Percentiles rank a stretch among this genome's conserved stretches.
Conservation (phyloP, 64 coral and sea anemone species). For the Pocillopora damicornis region DNA sequence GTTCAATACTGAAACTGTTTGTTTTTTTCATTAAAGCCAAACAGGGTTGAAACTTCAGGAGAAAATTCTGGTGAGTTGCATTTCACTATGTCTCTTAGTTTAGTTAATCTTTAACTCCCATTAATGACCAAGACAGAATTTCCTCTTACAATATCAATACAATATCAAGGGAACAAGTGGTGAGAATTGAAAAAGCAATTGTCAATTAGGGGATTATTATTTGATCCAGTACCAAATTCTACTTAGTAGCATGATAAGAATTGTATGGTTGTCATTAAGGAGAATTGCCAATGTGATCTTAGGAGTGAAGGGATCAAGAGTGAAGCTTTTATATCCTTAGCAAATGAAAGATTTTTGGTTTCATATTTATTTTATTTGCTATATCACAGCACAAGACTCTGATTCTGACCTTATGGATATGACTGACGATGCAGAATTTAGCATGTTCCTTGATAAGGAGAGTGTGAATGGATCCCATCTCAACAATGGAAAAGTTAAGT, state of each 20-base stretch:
- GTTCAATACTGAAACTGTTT: too few relatives aligned
- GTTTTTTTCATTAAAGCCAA: constrained; percentile 8
- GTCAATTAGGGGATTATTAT: too few relatives aligned
- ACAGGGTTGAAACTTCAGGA: constrained; percentile 20
- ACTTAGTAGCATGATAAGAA: too few relatives aligned
- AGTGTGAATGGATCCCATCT: constrained; percentile 12
- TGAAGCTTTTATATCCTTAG: neutral
- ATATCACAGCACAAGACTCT: constrained; percentile 1
- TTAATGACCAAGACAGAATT: too few relatives aligned
- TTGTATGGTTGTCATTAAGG: too few relatives aligned
- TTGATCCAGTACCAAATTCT: too few relatives aligned
- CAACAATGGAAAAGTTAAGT: constrained; percentile 28
- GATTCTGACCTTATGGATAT: constrained; percentile 9
- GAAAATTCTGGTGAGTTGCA: constrained; percentile 22
- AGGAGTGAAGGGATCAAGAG: neutral
- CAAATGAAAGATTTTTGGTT: neutral
- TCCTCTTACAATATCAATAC: too few relatives aligned
- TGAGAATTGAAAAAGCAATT: too few relatives aligned
- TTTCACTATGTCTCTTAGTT: too few relatives aligned
- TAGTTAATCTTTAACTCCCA: too few relatives aligned
- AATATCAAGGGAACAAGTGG: too few relatives aligned
- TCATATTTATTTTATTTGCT: neutral
- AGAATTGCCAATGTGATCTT: too few relatives aligned
- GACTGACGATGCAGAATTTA: constrained; percentile 28
- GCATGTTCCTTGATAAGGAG: constrained; percentile 29